Evolutionary conservation across 2,888 invertebrate species (phyloP).

Genomic region (Agrochola lota): DNA sequence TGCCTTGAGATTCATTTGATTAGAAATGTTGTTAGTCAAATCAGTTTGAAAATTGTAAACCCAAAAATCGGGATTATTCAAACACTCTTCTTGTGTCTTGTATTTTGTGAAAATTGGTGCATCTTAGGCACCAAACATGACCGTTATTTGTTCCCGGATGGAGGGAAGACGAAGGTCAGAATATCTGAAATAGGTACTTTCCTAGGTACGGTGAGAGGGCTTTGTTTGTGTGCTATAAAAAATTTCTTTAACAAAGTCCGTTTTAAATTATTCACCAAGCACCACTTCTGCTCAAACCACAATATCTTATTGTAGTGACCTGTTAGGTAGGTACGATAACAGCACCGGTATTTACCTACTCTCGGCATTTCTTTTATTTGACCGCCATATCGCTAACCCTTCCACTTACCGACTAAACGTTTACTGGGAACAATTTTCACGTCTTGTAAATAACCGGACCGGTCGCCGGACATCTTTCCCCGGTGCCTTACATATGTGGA

Average conservation of each 20-base stretch:
- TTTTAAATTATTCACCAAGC: background rate
- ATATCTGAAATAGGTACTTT: background rate
- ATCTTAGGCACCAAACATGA: background rate
- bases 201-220: background rate
- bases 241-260: background rate
- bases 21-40: background rate
- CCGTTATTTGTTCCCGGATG: background rate
- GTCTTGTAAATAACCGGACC: constrained; percentile 61
- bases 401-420: constrained; percentile 46
- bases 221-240: background rate
- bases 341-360: background rate
- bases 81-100: background rate
- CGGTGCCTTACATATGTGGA: constrained; percentile 73
- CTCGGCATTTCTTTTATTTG: constrained; percentile 25
- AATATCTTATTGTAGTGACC: background rate
- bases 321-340: no score
- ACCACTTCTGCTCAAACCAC: background rate
- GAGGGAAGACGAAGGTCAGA: background rate
- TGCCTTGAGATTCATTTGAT: background rate
- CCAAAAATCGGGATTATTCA: background rate
- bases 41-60: background rate
- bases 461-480: constrained; percentile 68
- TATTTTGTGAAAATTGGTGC: no score
- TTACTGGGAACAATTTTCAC: constrained; percentile 81
- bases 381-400: constrained; percentile 23